Evolutionary conservation across 2,113 vertebrate genomes (phyloP).

Genomic region (Stictonetta naevosa): DNA sequence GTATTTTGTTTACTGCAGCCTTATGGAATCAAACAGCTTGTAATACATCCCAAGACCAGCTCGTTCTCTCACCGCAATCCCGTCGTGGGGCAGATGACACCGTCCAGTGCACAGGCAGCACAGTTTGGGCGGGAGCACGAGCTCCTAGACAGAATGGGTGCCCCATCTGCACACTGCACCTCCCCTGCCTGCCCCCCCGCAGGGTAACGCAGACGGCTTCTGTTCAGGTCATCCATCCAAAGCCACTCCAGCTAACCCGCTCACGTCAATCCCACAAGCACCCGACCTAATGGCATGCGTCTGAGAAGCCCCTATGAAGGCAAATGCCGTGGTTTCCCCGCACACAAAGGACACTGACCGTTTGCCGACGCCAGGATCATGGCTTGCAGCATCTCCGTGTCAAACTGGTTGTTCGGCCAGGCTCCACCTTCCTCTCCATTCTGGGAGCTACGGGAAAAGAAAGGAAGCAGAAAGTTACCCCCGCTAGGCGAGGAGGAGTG

Average conservation of each 20-base stretch:
- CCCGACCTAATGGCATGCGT: neutral
- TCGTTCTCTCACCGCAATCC: neutral
- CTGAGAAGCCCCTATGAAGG: fast-evolving
- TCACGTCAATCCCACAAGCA: neutral
- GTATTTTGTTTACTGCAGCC: neutral
- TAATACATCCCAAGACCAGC: neutral
- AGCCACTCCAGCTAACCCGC: neutral
- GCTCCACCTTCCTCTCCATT: constrained; percentile 93
- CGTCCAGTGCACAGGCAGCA: too few relatives aligned
- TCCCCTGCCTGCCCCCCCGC: neutral
- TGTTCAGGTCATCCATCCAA: neutral
- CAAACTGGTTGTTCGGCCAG: constrained; percentile 97
- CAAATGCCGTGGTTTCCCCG: neutral
- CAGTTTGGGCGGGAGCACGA: neutral
- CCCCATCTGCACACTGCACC: neutral
- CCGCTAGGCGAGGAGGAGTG: neutral
- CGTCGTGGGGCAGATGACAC: fast-evolving
- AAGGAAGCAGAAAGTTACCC: neutral
- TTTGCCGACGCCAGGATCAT: constrained; percentile 96
- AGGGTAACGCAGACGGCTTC: neutral
- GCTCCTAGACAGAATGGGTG: too few relatives aligned
- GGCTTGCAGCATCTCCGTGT: constrained; percentile 96
- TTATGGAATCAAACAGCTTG: neutral
- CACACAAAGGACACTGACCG: constrained; percentile 75
- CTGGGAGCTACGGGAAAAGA: constrained; percentile 76